Evolutionary conservation across 64 coral and sea anemone species (phyloP).

Genomic region (Pocillopora damicornis): DNA sequence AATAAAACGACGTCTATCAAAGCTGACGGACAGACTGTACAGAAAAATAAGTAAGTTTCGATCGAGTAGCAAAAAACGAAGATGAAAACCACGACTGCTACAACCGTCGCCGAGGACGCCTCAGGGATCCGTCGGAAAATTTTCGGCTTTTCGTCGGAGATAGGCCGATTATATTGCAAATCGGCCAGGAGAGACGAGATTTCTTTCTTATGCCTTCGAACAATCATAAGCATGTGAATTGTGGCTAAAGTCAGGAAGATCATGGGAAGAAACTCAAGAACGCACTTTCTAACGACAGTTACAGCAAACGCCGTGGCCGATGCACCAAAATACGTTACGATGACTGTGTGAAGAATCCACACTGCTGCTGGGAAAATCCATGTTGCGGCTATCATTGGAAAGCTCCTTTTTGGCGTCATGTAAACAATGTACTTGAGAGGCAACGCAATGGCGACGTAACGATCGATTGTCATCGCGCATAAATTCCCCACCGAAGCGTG

Average conservation of each 20-base stretch:
- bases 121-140: background rate
- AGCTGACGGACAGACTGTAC: background rate
- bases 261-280: background rate
- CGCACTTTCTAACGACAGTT: background rate
- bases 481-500: background rate
- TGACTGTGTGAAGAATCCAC: background rate
- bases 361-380: background rate
- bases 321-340: background rate
- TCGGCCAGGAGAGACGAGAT: slow-evolving; percentile 1
- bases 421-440: background rate
- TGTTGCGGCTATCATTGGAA: background rate
- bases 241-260: background rate
- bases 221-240: background rate
- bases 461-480: background rate
- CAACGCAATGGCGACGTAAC: background rate
- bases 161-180: background rate
- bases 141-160: background rate
- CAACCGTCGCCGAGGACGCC: background rate
- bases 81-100: background rate
- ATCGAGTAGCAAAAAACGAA: background rate
- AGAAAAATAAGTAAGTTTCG: slow-evolving; percentile 12
- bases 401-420: background rate
- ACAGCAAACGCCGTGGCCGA: background rate
- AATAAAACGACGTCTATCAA: background rate
- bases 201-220: slow-evolving; percentile 5